Evolutionary conservation across 2,888 invertebrate species (phyloP).

Genomic region (Crocallis elinguaria): DNA sequence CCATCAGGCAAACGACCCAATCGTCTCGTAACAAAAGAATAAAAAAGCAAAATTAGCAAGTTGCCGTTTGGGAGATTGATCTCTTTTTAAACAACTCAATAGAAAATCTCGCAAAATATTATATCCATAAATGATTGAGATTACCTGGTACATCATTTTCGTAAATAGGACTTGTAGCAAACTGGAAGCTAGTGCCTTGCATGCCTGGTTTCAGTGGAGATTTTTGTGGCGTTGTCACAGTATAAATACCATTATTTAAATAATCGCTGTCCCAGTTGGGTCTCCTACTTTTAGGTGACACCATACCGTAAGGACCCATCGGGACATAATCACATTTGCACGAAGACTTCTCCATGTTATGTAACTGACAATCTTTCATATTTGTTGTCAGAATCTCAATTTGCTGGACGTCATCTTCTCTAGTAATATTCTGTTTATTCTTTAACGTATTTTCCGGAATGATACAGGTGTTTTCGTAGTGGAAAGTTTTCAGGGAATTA

Average conservation of each 20-base stretch:
- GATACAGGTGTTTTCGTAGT: slow-evolving; percentile 78
- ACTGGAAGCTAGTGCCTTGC: slow-evolving; percentile 78
- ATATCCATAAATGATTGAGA: slow-evolving; percentile 25
- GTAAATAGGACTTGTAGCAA: slow-evolving; percentile 75
- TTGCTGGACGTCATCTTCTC: slow-evolving; percentile 78
- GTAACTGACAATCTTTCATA: slow-evolving; percentile 78
- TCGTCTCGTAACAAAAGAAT: no score
- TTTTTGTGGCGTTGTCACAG: slow-evolving; percentile 75
- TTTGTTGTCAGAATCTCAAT: slow-evolving; percentile 76
- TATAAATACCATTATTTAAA: slow-evolving; percentile 75
- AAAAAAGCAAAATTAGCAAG: no score
- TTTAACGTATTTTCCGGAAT: slow-evolving; percentile 76
- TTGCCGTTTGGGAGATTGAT: no score
- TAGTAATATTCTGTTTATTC: slow-evolving; percentile 73
- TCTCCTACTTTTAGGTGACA: slow-evolving; percentile 69
- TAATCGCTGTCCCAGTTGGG: slow-evolving; percentile 76
- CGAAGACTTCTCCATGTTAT: slow-evolving; percentile 72
- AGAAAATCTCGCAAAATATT: no score
- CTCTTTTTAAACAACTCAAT: no score
- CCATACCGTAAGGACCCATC: slow-evolving; percentile 76
- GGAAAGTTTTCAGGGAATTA: slow-evolving; percentile 82
- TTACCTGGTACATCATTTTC: slow-evolving; percentile 77
- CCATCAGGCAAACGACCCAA: no score
- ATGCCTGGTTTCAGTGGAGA: slow-evolving; percentile 70
- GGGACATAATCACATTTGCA: slow-evolving; percentile 80